Evolutionary conservation across 2,113 vertebrate species (phyloP), one percentile per base, ranked within the genome.

Genomic region (Siphamia tubifer): DNA sequence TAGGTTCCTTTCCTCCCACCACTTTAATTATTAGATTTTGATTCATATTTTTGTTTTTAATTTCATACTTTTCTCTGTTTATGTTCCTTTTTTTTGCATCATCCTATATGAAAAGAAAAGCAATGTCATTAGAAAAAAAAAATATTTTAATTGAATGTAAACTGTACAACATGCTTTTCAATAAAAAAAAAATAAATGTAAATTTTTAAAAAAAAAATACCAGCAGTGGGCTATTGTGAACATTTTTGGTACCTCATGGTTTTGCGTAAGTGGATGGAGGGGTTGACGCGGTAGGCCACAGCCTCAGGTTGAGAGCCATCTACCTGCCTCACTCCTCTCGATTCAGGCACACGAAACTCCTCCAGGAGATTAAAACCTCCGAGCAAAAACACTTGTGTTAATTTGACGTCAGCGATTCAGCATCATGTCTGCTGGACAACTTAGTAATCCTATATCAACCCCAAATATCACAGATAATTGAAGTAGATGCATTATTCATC

Each of bases 281-380:
- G 90, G 69, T 90, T 93, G 61, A 92, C 67, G 0, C 85, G 89
- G 43, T 86, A 89, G 34, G 86, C 90, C 71, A 87, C 70, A 1
- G 70, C 76, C 48, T 84, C 44, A 5, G 87, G 91, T 19, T 87
- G 85, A 17, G 90, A 90, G 24, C 93, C 91, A 7, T 90, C 61
- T 61, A 84, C 85, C 73, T 6, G 70, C 48, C 19, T 87, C 71
- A 89, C 85, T 21, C 90, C 87, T 38, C 53, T 84, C 7, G 70
- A 75, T 56, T 82, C 75, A 16, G 86, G 77, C 23, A 93, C 66
- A 15, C 54, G 71, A 47, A 93, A 93, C 81, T 90, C 84, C 58
- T 90, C 81, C 86, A 95, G 79, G 69, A 94, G 68, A 52, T 92
- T 87, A 62, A 92, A 90, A 61, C 83, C 79, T 90, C 13, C 19